Evolutionary conservation across 35 echinoderm and acorn worm genomes (phyloP), one percentile per base, ranked within the genome.

Genomic region (Eucidaris tribuloides): DNA sequence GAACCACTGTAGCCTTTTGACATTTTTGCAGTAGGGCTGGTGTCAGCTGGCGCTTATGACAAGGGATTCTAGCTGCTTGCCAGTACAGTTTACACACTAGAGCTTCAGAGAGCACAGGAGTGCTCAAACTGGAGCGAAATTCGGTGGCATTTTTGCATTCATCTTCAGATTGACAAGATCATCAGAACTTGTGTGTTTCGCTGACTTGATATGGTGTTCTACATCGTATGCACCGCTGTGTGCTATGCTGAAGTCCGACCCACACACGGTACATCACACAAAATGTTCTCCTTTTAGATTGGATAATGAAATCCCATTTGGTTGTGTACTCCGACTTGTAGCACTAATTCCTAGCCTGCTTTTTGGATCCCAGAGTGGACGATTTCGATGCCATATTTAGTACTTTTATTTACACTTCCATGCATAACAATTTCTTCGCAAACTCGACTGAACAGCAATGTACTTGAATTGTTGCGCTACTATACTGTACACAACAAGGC

Each of bases 181-280:
- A 11, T 48, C 79, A 81, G 7, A 37, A 81, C 5, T 19, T 22
- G 13, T 62, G 54, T 81, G 79, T 56, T 62, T 43, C 9, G 49
- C 35, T 29, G 77, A 54, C 29, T 80, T 52, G 28, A 80, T 62
- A 59, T 81, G 34, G 13, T 58, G 34, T 58, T 81, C 4, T 19
- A 81, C 61, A 37, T 81, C 55, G 28, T 81, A 81, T 35, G 79
- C 46, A 19, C 79, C 29, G 9, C 79, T 22, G 18, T 57, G 54
- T n/a, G 11, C 54, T 15, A 81, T 42, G 52, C 79, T 81, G 56
- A 81, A 60, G 56, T 81, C 79, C 7, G 35, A 33, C 20, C 34
- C 3, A 58, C 79, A 81, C 7, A 39, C n/a, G 2, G 29, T 81
- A 14, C 79, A 81, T n/a, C 52, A 6, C 29, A 23, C 77, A 35